Conservation (phyloP, 2,888 invertebrate genomes). For the Watsonalla cultraria region DNA sequence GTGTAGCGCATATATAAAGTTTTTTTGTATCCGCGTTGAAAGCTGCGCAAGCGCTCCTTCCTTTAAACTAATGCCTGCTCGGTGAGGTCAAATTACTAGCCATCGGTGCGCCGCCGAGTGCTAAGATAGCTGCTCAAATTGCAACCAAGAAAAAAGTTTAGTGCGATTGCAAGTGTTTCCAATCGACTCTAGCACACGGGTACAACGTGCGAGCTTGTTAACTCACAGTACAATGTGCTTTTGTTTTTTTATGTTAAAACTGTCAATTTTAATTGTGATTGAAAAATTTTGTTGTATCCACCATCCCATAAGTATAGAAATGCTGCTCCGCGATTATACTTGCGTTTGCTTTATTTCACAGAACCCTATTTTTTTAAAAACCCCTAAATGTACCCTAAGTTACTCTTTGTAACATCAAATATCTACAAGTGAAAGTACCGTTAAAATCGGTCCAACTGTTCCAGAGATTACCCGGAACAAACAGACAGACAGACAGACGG, state of each 20-base stretch:
- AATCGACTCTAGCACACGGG: conserved; percentile 36
- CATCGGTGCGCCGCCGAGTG: conserved; percentile 40
- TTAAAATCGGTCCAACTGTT: too few species aligned
- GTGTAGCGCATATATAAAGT: conserved; percentile 52
- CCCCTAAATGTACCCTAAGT: too few species aligned
- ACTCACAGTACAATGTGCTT: conserved; percentile 13
- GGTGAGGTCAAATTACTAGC: conserved; percentile 67
- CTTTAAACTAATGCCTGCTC: conserved; percentile 45
- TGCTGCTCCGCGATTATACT: neutral
- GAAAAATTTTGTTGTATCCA: conserved; percentile 1
- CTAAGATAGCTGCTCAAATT: conserved; percentile 62
- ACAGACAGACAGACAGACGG: too few species aligned
- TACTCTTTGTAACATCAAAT: too few species aligned
- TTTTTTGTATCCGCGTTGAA: conserved; percentile 60
- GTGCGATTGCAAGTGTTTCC: conserved; percentile 50
- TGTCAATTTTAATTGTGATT: conserved; percentile 19
- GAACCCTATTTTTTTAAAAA: too few species aligned
- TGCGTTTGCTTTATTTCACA: too few species aligned
- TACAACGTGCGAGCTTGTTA: conserved; percentile 14
- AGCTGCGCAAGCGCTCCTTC: conserved; percentile 51
- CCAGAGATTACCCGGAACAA: too few species aligned
- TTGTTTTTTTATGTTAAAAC: conserved; percentile 9
- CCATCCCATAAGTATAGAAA: neutral
- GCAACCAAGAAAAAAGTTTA: conserved; percentile 51
- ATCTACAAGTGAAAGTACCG: too few species aligned